Conservation (phyloP, 2,888 invertebrate genomes). For the Lysandra bellargus region DNA sequence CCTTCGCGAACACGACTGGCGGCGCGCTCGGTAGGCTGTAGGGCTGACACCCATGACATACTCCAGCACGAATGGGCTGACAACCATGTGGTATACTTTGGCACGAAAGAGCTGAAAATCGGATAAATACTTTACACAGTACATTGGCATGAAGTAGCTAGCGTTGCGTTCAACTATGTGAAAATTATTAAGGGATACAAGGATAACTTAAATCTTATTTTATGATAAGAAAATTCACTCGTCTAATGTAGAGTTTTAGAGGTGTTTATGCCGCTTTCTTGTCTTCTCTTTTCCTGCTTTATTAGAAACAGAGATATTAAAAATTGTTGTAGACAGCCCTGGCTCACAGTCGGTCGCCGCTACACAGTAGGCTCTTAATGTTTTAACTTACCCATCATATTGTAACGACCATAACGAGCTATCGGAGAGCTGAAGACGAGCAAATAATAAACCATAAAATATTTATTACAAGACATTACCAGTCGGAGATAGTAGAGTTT, state of each 20-base stretch:
- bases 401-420: conserved; percentile 19
- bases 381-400: conserved; percentile 26
- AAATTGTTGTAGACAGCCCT: background rate
- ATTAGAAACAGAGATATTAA: background rate
- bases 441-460: conserved; percentile 18
- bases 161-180: no score
- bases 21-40: conserved; percentile 44
- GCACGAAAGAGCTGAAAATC: no score
- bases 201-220: no score
- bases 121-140: no score
- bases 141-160: no score
- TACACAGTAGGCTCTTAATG: conserved; percentile 30
- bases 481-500: conserved; percentile 6
- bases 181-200: no score
- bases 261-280: background rate
- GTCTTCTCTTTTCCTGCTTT: background rate
- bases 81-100: background rate
- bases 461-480: conserved; percentile 26
- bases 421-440: conserved; percentile 16
- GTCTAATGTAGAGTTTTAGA: no score
- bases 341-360: conserved; percentile 36
- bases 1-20: conserved; percentile 61
- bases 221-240: no score
- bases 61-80: background rate
- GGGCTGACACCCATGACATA: background rate